Evolutionary conservation across 1,140 invertebrate species (phyloP), one percentile per base, ranked within the genome.

Genomic region (Agrilus planipennis): DNA sequence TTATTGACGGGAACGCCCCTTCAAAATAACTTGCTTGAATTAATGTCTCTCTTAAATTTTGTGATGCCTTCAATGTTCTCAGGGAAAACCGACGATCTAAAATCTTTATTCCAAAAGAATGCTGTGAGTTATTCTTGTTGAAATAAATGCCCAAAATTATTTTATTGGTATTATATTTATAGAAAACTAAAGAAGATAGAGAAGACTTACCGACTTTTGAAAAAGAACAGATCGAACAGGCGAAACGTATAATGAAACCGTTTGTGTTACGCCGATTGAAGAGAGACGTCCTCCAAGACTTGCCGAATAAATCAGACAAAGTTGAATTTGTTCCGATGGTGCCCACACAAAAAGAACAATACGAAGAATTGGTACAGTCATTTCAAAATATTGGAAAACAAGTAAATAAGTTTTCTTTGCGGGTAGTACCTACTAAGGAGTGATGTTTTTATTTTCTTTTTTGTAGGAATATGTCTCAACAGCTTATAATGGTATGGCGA

Each of bases 21-120:
- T 6, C 93, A 98, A 67, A 98, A 98, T 63, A 96, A 94, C 68
- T 68, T 98, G 32, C 58, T 96, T 21, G 92, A 97, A 67, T 65
- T 97, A 27, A 95, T 96, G 80, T 96, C 91, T 0, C 66, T 97
- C 5, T 67, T 97, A 5, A 84, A 89, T 51, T 97, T 97, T 65
- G 87, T 93, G 5, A 95, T 96, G 89, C 91, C 92, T 1, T 77
- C 90, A 42, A 80, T 97, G 58, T 96, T 97, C 68, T 76, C 78
- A 27, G 79, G 80, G 4, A 92, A 90, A 62, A 84, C 84, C 32
- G 80, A 86, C 3, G 82, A 91, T 51, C 71, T 96, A 1, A 90
- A 90, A 54, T 80, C 75, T 50, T 71, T 95, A 37, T 96, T 97
- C 64, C 72, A 78, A 32, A 82, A 76, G 47, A 81, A 72, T 60